Conservation (phyloP, 1,140 invertebrate genomes). For the Saxidomus purpurata region DNA sequence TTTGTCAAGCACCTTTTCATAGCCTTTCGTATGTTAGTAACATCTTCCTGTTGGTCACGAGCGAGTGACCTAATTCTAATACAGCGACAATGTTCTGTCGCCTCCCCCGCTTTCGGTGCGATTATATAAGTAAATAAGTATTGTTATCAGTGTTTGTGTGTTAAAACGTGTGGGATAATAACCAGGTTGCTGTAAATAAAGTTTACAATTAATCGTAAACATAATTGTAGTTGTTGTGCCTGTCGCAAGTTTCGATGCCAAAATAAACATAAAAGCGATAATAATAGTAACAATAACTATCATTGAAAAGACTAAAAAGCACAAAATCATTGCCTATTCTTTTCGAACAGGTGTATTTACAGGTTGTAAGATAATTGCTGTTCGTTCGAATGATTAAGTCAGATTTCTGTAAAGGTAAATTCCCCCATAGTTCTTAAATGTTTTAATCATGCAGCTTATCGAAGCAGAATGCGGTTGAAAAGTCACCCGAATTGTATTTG, state of each 20-base stretch:
- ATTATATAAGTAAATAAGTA: constrained; percentile 18
- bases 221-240: not conserved
- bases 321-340: constrained; percentile 12
- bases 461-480: not conserved
- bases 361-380: constrained; percentile 4
- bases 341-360: constrained; percentile 18
- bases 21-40: constrained; percentile 14
- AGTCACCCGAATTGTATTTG: not conserved
- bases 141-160: constrained; percentile 37
- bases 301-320: not conserved
- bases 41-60: constrained; percentile 36
- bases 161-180: constrained; percentile 24
- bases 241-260: constrained; percentile 33
- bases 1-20: constrained; percentile 11
- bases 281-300: not conserved
- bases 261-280: constrained; percentile 45
- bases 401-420: not conserved
- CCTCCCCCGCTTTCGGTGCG: constrained; percentile 17
- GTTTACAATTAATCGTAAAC: constrained; percentile 23
- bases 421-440: not conserved
- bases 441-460: constrained; percentile 19
- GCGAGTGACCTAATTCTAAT: constrained; percentile 15
- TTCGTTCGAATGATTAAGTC: not conserved
- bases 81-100: not conserved
- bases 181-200: not conserved